These are phyloP conservation scores for Helobdella robusta DNA, from an alignment of 2,888 invertebrate genomes.

Conservation along the genomic window DNA sequence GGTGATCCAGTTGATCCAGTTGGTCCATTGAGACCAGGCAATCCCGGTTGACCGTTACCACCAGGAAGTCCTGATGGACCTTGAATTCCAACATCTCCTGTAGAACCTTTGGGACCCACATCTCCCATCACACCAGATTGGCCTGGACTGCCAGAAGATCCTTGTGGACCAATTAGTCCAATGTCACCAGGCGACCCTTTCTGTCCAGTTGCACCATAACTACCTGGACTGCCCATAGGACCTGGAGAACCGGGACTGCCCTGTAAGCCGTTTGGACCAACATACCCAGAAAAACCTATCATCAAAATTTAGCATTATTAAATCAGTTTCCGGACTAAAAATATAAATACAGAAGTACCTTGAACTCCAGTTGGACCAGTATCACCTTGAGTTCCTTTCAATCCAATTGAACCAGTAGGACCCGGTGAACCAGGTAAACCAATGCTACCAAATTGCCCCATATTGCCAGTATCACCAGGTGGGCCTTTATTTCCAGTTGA, in stretches of 20 bases:
- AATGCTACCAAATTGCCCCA: background rate
- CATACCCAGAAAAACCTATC: background rate
- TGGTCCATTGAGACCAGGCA: background rate
- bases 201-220: background rate
- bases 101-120: background rate
- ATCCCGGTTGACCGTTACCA: background rate
- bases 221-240: background rate
- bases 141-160: background rate
- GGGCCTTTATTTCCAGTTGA: background rate
- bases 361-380: conserved; percentile 9
- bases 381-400: background rate
- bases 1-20: background rate
- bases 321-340: too few species aligned
- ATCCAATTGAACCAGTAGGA: background rate
- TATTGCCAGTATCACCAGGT: background rate
- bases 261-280: background rate
- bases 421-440: conserved; percentile 10
- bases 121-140: conserved; percentile 19
- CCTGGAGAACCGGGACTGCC: conserved; percentile 7
- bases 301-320: too few species aligned
- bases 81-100: background rate
- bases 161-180: background rate
- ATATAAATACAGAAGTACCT: too few species aligned
- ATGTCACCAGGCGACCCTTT: background rate
- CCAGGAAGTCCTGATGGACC: background rate